These are phyloP conservation scores for Spisula solida DNA, from an alignment of 2,888 invertebrate species.

Conservation along the genomic window DNA sequence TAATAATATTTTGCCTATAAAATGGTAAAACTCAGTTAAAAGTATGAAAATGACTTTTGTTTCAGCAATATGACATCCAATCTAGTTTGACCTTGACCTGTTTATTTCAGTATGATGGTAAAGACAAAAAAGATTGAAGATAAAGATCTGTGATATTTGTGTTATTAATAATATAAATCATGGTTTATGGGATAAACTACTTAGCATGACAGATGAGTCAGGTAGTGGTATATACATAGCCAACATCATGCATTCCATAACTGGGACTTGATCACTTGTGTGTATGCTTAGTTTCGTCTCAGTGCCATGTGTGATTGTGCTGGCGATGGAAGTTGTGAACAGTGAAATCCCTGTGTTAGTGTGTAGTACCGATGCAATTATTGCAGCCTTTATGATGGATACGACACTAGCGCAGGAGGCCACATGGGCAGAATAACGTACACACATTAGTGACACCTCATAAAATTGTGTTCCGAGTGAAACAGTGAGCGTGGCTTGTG, in stretches of 20 bases:
- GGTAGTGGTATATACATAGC: slow-evolving; percentile 19
- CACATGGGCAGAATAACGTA: not conserved
- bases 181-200: slow-evolving; percentile 15
- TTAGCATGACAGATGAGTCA: slow-evolving; percentile 1
- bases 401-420: too few relatives aligned
- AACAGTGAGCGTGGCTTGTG: not conserved
- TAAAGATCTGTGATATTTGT: slow-evolving; percentile 41
- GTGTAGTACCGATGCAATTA: too few relatives aligned
- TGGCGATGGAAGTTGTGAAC: not conserved
- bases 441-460: not conserved
- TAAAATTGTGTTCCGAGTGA: too few relatives aligned
- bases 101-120: slow-evolving; percentile 60
- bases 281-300: slow-evolving; percentile 19
- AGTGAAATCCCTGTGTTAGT: not conserved
- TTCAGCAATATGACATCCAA: too few relatives aligned
- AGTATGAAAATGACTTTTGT: too few relatives aligned
- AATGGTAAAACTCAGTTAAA: too few relatives aligned
- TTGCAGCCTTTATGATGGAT: too few relatives aligned
- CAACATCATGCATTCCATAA: slow-evolving; percentile 18
- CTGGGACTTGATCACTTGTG: slow-evolving; percentile 13
- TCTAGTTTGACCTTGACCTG: not conserved
- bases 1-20: too few relatives aligned
- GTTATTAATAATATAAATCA: slow-evolving; percentile 24
- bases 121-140: slow-evolving; percentile 57
- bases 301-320: not conserved